Percentiles rank a stretch among this genome's conserved stretches.
These are phyloP conservation scores for Gallinago stenura DNA, from an alignment of 2,797 vertebrate genomes.

Conservation along the genomic window DNA sequence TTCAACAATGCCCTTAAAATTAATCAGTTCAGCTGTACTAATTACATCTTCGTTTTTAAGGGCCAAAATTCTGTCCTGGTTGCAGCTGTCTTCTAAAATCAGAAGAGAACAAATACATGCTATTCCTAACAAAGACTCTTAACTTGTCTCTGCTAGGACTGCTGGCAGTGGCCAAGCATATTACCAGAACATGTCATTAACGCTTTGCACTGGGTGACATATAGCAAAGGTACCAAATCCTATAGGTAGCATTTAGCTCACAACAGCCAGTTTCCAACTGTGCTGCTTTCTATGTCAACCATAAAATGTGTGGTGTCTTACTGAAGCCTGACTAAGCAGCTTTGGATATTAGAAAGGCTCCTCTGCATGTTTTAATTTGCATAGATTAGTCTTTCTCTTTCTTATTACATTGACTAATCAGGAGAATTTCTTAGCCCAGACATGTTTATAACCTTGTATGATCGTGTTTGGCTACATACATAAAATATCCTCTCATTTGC, in stretches of 20 bases:
- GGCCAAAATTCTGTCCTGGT: not conserved
- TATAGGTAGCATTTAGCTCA: conserved; percentile 28
- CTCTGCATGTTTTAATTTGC: conserved; percentile 65
- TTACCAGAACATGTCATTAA: not conserved
- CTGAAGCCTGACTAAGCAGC: conserved; percentile 63
- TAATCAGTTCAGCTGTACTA: not conserved
- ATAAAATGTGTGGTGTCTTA: conserved; percentile 52
- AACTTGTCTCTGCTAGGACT: not conserved
- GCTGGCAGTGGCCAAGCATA: not conserved
- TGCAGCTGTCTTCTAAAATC: not conserved
- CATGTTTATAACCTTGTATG: conserved; percentile 22
- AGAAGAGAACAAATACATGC: not conserved
- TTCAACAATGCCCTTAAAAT: not conserved
- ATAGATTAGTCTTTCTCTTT: conserved; percentile 46
- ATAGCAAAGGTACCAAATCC: not conserved
- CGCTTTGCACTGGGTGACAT: conserved; percentile 1
- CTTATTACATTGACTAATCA: conserved; percentile 62
- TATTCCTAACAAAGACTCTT: not conserved
- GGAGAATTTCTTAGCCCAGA: conserved; percentile 20
- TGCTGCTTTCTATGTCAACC: not conserved
- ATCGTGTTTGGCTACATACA: conserved; percentile 46
- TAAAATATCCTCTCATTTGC: conserved; percentile 24
- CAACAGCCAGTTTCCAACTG: conserved; percentile 14
- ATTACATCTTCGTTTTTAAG: not conserved
- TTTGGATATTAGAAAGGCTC: conserved; percentile 58